Percentiles rank a stretch among this genome's conserved stretches.
phyloP scores from a whole-genome alignment of 2,113 vertebrate species.

The Mus spicilegus region DNA sequence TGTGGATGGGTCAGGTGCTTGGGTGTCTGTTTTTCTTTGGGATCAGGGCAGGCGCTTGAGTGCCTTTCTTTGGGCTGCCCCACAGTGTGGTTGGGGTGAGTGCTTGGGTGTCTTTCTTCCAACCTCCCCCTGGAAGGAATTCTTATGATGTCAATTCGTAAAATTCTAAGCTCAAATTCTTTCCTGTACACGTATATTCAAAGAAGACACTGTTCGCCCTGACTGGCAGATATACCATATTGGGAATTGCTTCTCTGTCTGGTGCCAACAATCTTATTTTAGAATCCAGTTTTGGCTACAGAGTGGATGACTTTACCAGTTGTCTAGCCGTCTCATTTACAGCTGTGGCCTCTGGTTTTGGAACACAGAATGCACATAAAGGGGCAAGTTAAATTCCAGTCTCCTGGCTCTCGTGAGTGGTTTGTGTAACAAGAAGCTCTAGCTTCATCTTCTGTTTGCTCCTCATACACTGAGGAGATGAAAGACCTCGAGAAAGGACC shows the following conservation, averaged over 20 bases:
- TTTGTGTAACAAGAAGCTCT: not conserved
- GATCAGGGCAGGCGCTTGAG: not conserved
- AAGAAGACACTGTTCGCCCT: conserved; percentile 2
- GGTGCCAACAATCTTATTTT: conserved; percentile 5
- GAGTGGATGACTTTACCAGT: conserved; percentile 36
- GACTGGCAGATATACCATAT: not conserved
- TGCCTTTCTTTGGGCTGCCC: not conserved
- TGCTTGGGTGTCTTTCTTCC: not conserved
- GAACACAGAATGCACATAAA: conserved; percentile 37
- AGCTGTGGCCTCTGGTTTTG: conserved; percentile 36
- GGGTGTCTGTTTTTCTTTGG: too few relatives aligned
- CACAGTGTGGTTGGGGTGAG: too few relatives aligned
- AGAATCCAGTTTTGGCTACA: conserved; percentile 54
- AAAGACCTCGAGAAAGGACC: not conserved
- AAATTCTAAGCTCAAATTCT: not conserved
- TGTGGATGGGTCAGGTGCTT: too few relatives aligned
- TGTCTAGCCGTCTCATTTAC: conserved; percentile 52
- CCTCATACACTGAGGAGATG: not conserved
- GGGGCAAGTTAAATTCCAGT: conserved; percentile 46
- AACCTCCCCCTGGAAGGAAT: not conserved
- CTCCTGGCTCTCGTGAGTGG: conserved; percentile 32
- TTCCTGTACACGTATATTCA: not conserved
- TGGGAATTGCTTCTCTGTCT: not conserved
- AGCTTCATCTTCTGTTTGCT: not conserved
- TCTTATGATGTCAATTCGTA: not conserved